Evolutionary conservation across 2,113 vertebrate species (phyloP), one percentile per base, ranked within the genome.

Genomic region (Neolamprologus tretocephalus): DNA sequence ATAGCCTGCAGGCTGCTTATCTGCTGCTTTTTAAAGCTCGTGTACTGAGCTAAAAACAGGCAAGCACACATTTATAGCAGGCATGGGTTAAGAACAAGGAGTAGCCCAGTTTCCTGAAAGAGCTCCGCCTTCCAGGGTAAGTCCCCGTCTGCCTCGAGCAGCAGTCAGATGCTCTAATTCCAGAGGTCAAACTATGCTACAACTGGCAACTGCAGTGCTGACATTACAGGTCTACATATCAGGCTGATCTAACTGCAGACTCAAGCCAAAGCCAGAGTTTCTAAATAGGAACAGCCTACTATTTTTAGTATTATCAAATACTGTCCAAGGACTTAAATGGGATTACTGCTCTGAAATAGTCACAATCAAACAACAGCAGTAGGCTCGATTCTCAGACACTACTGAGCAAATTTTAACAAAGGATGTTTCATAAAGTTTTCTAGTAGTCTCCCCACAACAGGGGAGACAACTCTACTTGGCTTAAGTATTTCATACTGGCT

Each of bases 21-120:
- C 31, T 9, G 71, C 88, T 86, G 87, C 84, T 84, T 89, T 92
- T 49, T 91, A 79, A 61, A 42, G 82, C 49, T 31, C 1, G 19
- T 63, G 80, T 63, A 13, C 81, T 55, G 84, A 89, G 85, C 88
- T 95, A 93, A 93, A 95, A 94, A 90, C 83, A 89, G 94, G 54
- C 61, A 8, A 31, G 40, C 84, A 63, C 33, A 21, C 90, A 87
- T 91, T 93, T 93, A 92, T 90, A 91, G 90, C 82, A 21, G 51
- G 28, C 10, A 14, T 11, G 75, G 42, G 63, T 86, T 92, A 86
- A 85, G 73, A 92, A 90, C 88, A 89, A 89, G 93, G 90, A 85
- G 71, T 78, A 66, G 90, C 92, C 89, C 89, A 85, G 87, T 91
- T 93, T 92, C 83, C 86, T 87, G 83, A 90, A 75, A 86, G 55